Base-by-base conservation (phyloP, 2,113 vertebrate species). In the Pangasianodon gigas region DNA sequence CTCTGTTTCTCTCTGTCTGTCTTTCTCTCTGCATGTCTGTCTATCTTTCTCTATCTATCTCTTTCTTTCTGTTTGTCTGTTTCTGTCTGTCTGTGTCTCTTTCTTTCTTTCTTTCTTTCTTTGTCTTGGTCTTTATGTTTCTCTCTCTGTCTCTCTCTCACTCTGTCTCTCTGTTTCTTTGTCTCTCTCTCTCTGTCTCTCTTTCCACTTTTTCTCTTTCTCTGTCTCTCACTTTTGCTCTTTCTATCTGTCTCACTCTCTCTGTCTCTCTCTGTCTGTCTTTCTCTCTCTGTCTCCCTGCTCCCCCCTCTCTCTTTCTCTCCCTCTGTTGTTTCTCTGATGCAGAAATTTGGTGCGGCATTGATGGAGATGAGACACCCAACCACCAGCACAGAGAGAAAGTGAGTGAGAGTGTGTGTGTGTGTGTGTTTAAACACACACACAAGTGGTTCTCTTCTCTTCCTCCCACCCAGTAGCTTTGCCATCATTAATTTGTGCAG, bases 311-410 rank as follows among this genome's bases (percentile, higher is more conserved):
- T 81, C 74, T 8, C 65, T 21, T 14, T 60, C 52, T 86, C 56
- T 60, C 80, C 26, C 44, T 58, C 52, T 83, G 44, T 21, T 69
- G 88, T 71, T 82, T 83, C 60, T 51, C 71, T 89, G 54, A 51
- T 92, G 8, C 52, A 99, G 98, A 99, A 99, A 97, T 99, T 99
- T 60, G 98, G 97, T 94, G 97, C 96, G 0, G 98, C 97, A 0
- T 92, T 99, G 88, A 99, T 99, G 98, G 98, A 99, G 92, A 98
- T 99, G 97, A 97, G 97, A 82, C 98, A 99, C 89, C 98, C 98
- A 74, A 98, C 98, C 87, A 97, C 98, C 75, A 95, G 97, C 93
- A 95, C 96, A 54, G 98, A 98, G 92, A 97, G 97, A 92, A 98
- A 97, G 98, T 99, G 93, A 97, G 97, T 96, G 51, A 54, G 85